These are phyloP conservation scores for Nephrotoma guestfalica DNA, from an alignment of 2,888 invertebrate species.

Conservation along the genomic window DNA sequence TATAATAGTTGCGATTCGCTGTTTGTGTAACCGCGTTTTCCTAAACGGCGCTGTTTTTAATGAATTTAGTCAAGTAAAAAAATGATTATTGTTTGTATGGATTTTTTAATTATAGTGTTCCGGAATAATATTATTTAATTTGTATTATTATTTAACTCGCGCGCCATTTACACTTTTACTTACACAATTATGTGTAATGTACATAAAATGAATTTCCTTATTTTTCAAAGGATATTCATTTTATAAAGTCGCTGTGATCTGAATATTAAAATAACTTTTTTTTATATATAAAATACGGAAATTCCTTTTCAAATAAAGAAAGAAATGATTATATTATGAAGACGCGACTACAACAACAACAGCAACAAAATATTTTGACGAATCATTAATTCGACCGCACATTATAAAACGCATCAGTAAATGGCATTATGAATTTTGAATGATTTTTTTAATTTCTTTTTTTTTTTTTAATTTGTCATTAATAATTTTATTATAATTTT, in stretches of 20 bases:
- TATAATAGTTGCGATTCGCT: background rate
- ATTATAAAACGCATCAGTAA: background rate
- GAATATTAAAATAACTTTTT: background rate
- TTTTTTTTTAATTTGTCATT: background rate
- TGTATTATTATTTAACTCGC: background rate
- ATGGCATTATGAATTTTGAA: background rate
- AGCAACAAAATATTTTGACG: background rate
- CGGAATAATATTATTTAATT: background rate
- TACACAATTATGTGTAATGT: background rate
- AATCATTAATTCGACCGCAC: background rate
- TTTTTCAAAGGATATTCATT: background rate
- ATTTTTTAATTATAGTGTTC: background rate
- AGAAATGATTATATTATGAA: background rate
- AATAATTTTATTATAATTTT: background rate
- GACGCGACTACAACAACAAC: background rate
- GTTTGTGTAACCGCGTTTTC: background rate
- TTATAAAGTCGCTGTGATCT: background rate
- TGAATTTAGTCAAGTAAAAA: background rate
- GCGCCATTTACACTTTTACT: background rate
- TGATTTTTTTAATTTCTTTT: background rate
- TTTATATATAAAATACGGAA: background rate
- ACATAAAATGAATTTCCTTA: background rate
- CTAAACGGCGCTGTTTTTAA: background rate
- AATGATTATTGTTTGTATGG: background rate
- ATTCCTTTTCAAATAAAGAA: background rate